These are phyloP conservation scores for Ceratitis capitata DNA, from an alignment of 1,140 invertebrate genomes.

Conservation along the genomic window DNA sequence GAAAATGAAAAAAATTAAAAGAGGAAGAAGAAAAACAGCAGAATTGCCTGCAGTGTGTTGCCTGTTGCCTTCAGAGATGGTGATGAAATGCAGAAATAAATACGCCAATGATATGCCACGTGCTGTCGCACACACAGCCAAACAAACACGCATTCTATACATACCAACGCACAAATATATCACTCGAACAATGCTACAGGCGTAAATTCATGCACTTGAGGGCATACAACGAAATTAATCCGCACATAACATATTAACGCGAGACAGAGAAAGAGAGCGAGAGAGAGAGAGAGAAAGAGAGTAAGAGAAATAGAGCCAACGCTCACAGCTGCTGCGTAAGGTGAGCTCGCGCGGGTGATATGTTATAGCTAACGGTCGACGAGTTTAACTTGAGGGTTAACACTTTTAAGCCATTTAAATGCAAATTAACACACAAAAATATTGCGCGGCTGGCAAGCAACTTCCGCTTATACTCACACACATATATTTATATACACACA, in stretches of 20 bases:
- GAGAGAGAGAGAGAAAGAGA: too few relatives aligned
- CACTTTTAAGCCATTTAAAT: conserved; percentile 36
- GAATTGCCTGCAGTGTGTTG: background rate
- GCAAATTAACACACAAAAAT: conserved; percentile 24
- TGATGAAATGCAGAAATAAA: background rate
- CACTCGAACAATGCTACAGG: background rate
- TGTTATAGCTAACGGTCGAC: too few relatives aligned
- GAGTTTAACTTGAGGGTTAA: background rate
- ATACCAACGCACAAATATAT: too few relatives aligned
- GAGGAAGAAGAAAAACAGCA: too few relatives aligned
- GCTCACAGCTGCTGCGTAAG: too few relatives aligned
- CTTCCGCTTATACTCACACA: too few relatives aligned
- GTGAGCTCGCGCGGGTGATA: background rate
- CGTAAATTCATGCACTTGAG: background rate
- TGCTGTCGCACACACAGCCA: background rate
- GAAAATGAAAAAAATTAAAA: background rate
- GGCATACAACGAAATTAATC: background rate
- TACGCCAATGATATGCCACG: background rate
- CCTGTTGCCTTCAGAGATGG: background rate
- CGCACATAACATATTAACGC: conserved; percentile 17
- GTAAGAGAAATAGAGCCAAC: too few relatives aligned
- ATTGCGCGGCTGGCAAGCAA: background rate
- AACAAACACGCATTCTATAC: background rate
- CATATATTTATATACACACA: too few relatives aligned
- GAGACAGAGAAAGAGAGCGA: too few relatives aligned